Evolutionary conservation across 2,888 invertebrate genomes (phyloP), one percentile per base, ranked within the genome.

Genomic region (Caenorhabditis macrosperma): DNA sequence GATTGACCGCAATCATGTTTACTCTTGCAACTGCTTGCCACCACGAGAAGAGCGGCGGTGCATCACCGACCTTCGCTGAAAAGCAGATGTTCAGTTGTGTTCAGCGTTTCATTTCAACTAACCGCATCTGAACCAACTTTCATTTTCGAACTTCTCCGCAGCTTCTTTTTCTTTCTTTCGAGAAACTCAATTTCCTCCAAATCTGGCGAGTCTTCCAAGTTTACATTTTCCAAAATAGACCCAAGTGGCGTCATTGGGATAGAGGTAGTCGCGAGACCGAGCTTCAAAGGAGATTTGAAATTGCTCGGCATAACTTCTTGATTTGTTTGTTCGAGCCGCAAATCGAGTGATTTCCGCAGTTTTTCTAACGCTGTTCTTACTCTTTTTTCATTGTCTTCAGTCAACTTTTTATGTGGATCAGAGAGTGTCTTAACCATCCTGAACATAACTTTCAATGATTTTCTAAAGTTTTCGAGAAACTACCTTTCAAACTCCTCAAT

Each of bases 111-210:
- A 2, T 15, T 9, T 9, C 48, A 35, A 12, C 38, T 38, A 10
- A 38, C 38, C 38, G 26, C 50, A 26, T 22, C 24, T 15, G 26
- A 2, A 15, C 63, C 48, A 6, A 48, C 63, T 33, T 48, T 63
- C 63, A 63, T 63, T n/a, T 24, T 63, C 30, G 63, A 63, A 20
- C 63, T 63, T 44, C 63, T 44, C 28, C 60, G 17, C 38, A 38
- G 38, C 22, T 44, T 63, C 15, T 33, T 63, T 20, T 48, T 61
- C 22, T 50, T 63, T 17, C 33, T 33, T 9, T 33, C 55, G 5
- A 9, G 5, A 20, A 33, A 20, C 20, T 55, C 55, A 2, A 7
- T 20, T 12, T 55, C 55, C 0, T 24, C 24, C 24, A 15, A 22
- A 24, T 57, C 33, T 2, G n/a, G 4, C 24, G 57, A 28, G 7